Evolutionary conservation across 2,888 invertebrate genomes (phyloP).

Genomic region (Trachelus iudaicus): DNA sequence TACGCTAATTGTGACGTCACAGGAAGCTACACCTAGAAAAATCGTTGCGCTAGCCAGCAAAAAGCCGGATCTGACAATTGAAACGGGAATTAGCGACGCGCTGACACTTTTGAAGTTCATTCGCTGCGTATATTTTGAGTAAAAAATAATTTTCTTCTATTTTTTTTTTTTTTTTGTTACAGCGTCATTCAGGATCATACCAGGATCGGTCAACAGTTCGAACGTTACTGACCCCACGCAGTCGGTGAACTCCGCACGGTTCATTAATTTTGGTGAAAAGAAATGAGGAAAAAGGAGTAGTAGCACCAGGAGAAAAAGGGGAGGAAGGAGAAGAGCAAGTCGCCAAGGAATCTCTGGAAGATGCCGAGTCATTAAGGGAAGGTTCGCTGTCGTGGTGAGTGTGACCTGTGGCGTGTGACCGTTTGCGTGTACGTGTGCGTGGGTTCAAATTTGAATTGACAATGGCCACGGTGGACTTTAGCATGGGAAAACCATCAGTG

Average conservation of each 20-base stretch:
- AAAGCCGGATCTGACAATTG: slow-evolving; percentile 13
- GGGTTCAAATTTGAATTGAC: slow-evolving; percentile 47
- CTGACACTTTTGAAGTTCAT: not conserved
- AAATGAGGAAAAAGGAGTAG: not conserved
- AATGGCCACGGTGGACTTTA: slow-evolving; percentile 5
- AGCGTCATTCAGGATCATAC: too few relatives aligned
- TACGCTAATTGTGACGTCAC: slow-evolving; percentile 64
- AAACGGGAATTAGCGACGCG: not conserved
- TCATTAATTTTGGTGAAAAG: not conserved
- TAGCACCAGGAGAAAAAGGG: not conserved
- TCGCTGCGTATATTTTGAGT: too few relatives aligned
- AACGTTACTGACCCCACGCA: too few relatives aligned
- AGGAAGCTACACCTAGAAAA: slow-evolving; percentile 64
- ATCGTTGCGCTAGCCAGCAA: slow-evolving; percentile 3
- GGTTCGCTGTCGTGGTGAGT: not conserved
- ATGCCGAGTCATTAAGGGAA: not conserved
- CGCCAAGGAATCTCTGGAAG: not conserved
- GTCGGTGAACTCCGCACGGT: not conserved
- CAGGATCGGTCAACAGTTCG: too few relatives aligned
- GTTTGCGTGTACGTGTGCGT: slow-evolving; percentile 25
- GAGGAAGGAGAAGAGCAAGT: not conserved
- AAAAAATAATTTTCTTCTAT: too few relatives aligned
- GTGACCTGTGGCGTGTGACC: not conserved
- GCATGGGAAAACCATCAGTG: slow-evolving; percentile 50
- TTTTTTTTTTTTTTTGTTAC: too few relatives aligned